These are phyloP conservation scores for Rhorus exstirpatorius DNA, from an alignment of 2,888 invertebrate genomes.

Conservation along the genomic window DNA sequence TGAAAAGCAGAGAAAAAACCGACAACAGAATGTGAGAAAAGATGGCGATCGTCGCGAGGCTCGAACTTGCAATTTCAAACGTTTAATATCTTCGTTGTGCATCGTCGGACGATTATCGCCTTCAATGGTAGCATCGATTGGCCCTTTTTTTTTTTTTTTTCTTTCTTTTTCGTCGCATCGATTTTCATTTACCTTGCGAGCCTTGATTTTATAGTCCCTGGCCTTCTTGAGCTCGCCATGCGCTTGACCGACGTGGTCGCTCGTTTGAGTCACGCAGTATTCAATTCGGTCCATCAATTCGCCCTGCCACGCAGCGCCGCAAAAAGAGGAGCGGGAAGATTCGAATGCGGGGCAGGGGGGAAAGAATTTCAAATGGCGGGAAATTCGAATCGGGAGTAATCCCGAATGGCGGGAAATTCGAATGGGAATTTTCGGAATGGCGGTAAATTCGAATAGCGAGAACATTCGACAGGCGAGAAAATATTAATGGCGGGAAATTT, in stretches of 20 bases:
- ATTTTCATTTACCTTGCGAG: constrained; percentile 92
- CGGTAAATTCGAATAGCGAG: neutral
- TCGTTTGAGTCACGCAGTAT: constrained; percentile 95
- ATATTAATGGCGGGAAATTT: neutral
- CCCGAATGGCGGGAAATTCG: neutral
- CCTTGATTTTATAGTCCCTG: constrained; percentile 94
- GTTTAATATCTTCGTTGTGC: neutral
- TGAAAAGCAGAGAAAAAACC: neutral
- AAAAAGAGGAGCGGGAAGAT: constrained; percentile 54
- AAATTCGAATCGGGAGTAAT: neutral
- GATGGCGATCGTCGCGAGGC: neutral
- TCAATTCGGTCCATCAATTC: constrained; percentile 98
- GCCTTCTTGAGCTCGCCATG: constrained; percentile 93
- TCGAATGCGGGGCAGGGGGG: neutral
- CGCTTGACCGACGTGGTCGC: constrained; percentile 94
- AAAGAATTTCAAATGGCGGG: neutral
- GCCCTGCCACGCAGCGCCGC: constrained; percentile 89
- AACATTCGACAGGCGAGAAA: neutral
- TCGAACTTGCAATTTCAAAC: neutral
- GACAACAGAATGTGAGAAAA: neutral
- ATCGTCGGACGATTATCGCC: neutral
- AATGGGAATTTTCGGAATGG: no score
- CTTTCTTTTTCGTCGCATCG: constrained; percentile 13
- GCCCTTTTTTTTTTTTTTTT: constrained; percentile 25
- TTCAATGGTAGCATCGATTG: no score